phyloP scores from a whole-genome alignment of 2,888 invertebrate genomes.

The Leptopilina drosophilae region DNA sequence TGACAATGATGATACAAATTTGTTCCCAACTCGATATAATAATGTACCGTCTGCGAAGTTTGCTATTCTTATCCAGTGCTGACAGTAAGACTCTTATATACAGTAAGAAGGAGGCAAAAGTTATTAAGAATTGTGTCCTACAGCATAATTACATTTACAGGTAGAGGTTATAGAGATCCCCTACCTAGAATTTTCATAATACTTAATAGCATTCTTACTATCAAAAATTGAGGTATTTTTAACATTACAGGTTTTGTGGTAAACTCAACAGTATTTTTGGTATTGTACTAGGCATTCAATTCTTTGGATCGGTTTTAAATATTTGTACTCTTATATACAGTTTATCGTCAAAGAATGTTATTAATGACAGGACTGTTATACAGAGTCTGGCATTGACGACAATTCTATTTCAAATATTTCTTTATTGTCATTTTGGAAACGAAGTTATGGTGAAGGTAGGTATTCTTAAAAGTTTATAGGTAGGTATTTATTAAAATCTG shows the following conservation, averaged over 20 bases:
- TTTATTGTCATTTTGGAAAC: slow-evolving; percentile 65
- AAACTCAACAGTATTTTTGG: not conserved
- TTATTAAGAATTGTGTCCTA: not conserved
- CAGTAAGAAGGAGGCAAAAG: not conserved
- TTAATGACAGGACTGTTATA: not conserved
- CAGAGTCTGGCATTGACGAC: not conserved
- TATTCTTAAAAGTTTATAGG: too few relatives aligned
- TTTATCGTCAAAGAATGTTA: not conserved
- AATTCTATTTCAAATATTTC: slow-evolving; percentile 61
- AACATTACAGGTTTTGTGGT: not conserved
- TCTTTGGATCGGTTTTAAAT: not conserved
- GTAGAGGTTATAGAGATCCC: too few relatives aligned
- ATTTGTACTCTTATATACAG: not conserved
- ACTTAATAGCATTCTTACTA: too few relatives aligned
- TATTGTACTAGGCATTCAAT: not conserved
- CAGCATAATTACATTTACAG: not conserved
- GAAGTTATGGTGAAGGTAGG: slow-evolving; percentile 53
- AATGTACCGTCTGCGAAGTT: not conserved
- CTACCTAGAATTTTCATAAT: too few relatives aligned
- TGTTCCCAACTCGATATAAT: not conserved
- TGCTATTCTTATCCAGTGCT: not conserved
- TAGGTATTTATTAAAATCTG: too few relatives aligned
- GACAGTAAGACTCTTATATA: not conserved
- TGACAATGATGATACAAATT: not conserved
- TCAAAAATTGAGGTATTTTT: not conserved